phyloP scores from a whole-genome alignment of 2,113 vertebrate genomes.

The Ceuthmochares aereus region DNA sequence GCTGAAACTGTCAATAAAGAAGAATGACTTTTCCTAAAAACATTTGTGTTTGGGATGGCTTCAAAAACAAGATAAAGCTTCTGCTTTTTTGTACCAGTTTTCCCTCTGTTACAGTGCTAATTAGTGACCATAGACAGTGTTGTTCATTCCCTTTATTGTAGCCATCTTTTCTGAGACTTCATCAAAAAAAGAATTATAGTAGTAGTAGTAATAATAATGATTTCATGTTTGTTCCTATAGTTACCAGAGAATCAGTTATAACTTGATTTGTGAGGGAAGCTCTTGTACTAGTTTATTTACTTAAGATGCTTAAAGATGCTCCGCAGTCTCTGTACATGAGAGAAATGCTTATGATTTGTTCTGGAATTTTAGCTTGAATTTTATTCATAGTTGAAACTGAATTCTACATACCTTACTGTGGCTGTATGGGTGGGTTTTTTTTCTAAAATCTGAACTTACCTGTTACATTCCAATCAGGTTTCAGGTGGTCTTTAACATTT shows the following conservation, averaged over 20 bases:
- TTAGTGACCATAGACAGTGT: background rate
- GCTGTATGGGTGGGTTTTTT: background rate
- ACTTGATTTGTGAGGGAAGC: background rate
- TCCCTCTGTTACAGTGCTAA: background rate
- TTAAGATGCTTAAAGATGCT: background rate
- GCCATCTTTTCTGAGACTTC: background rate
- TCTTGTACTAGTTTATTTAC: background rate
- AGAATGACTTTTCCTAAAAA: background rate
- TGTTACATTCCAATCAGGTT: background rate
- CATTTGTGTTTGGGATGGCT: background rate
- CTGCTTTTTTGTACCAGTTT: background rate
- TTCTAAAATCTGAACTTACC: background rate
- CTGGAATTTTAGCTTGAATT: background rate
- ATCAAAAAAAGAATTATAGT: background rate
- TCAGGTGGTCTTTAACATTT: background rate
- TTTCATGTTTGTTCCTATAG: background rate
- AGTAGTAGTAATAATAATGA: background rate
- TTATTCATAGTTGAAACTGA: background rate
- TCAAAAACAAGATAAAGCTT: background rate
- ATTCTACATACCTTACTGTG: background rate
- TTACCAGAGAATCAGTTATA: background rate
- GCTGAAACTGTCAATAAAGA: background rate
- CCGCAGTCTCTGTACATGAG: background rate
- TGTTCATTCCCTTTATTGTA: background rate
- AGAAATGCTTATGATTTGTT: background rate